Evolutionary conservation across 2,113 vertebrate species (phyloP).

Genomic region (Tetrax tetrax): DNA sequence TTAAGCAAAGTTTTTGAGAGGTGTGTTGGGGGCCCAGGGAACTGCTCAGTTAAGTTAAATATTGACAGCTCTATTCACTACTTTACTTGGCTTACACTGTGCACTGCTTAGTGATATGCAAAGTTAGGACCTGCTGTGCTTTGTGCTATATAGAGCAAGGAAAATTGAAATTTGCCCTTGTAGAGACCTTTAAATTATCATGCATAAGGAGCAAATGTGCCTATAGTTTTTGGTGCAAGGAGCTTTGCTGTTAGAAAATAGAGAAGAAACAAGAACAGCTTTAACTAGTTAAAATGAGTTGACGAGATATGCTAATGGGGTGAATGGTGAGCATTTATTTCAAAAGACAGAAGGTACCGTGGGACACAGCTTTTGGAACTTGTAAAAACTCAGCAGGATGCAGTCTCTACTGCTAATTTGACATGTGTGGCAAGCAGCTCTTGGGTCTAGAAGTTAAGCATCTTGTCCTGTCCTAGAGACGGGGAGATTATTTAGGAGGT

Average conservation of each 20-base stretch:
- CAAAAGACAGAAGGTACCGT: background rate
- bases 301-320: background rate
- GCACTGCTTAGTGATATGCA: background rate
- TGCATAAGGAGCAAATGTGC: background rate
- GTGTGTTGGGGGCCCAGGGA: background rate
- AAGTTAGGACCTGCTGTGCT: background rate
- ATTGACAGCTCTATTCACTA: slow-evolving; percentile 12
- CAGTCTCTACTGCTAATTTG: background rate
- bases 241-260: background rate
- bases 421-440: background rate
- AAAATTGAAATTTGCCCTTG: background rate
- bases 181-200: background rate
- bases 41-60: slow-evolving; percentile 5
- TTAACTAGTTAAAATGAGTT: background rate
- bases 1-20: background rate
- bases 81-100: background rate
- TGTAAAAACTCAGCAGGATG: background rate
- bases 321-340: background rate
- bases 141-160: background rate
- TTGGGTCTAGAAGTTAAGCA: background rate
- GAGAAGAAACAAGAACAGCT: background rate
- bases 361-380: background rate
- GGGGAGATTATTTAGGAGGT: background rate
- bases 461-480: background rate
- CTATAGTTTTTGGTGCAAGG: background rate